Percentiles rank a stretch among this genome's conserved stretches.
Conservation (phyloP, 2,888 invertebrate species). For the Trichogramma evanescens region DNA sequence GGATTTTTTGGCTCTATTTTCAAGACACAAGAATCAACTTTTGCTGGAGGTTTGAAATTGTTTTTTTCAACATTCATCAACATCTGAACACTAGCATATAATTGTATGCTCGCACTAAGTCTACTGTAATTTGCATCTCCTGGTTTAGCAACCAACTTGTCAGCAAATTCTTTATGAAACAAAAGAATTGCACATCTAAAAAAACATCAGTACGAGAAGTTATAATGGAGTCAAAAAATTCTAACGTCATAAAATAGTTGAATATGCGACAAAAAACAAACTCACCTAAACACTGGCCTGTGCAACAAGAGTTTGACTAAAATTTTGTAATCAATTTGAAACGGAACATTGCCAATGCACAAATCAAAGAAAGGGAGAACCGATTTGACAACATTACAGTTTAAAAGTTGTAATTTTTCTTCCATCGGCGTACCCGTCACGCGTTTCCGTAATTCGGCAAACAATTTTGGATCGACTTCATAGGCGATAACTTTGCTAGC, state of each 20-base stretch:
- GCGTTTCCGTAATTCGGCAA: constrained; percentile 95
- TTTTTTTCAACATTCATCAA: constrained; percentile 98
- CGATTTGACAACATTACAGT: constrained; percentile 91
- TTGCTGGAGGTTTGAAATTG: constrained; percentile 97
- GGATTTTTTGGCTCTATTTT: constrained; percentile 96
- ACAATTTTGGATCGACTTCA: constrained; percentile 91
- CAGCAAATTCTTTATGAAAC: constrained; percentile 99
- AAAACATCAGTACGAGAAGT: constrained; percentile 34
- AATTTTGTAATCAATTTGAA: constrained; percentile 94
- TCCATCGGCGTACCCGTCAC: constrained; percentile 85
- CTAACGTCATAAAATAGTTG: background rate
- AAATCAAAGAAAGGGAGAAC: constrained; percentile 95
- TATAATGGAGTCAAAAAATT: too few relatives aligned
- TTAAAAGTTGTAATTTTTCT: constrained; percentile 81
- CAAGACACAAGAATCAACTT: constrained; percentile 97
- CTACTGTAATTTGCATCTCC: constrained; percentile 96
- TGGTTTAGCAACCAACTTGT: constrained; percentile 90
- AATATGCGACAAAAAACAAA: constrained; percentile 1
- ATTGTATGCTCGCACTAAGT: constrained; percentile 91
- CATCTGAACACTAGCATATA: constrained; percentile 89
- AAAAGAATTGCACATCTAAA: constrained; percentile 94
- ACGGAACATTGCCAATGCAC: constrained; percentile 97
- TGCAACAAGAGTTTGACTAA: constrained; percentile 91
- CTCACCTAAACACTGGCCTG: constrained; percentile 44
- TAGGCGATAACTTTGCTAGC: constrained; percentile 93